Base-by-base conservation (phyloP, 2,113 vertebrate genomes). In the Suncus etruscus region DNA sequence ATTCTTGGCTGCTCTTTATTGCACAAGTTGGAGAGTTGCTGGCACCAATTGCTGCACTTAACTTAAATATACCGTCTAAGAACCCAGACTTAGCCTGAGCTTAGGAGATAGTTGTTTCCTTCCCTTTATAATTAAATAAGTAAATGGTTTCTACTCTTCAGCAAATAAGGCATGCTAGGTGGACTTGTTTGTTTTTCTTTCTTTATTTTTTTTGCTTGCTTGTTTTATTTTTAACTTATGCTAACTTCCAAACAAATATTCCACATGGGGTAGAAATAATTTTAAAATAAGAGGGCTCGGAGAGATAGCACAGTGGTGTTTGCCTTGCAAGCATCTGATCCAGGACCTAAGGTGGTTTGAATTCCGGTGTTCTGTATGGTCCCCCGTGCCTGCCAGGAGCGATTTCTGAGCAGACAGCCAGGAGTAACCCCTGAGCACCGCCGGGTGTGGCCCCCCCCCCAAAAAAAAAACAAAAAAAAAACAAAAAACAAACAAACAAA, bases 201-300 rank as follows among this genome's bases (percentile, higher is more conserved):
- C 14, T 39, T 8, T 14, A 14, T 54, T 54, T 54, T 8, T 54
- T 54, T 54, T 54, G 12, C 4, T 54, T 14, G 11, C 18, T 54
- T 54, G 51, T 54, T 54, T 54, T 54, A 39, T 10, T 54, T 54
- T 54, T 54, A 54, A 54, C 51, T 83, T 89, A 73, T 58, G 39
- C 54, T 50, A 63, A 48, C 83, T 87, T 85, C 68, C 54, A 16
- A 92, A 81, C n/a, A 91, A 92, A 84, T 69, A 87, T 32, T 92
- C 70, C 29, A 54, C 74, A 70, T 70, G 20, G 2, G 61, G 22
- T 50, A 69, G 70, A 87, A 90, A 47, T 82, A 58, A 73, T 78
- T 92, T 24, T 73, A 77, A 63, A 74, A 39, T 39, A 39, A 39
- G n/a, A n/a, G n/a, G n/a, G n/a, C n/a, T n/a, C n/a, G n/a, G n/a